Conservation (phyloP, 2,888 invertebrate genomes). For the Hedychridium roseum region DNA sequence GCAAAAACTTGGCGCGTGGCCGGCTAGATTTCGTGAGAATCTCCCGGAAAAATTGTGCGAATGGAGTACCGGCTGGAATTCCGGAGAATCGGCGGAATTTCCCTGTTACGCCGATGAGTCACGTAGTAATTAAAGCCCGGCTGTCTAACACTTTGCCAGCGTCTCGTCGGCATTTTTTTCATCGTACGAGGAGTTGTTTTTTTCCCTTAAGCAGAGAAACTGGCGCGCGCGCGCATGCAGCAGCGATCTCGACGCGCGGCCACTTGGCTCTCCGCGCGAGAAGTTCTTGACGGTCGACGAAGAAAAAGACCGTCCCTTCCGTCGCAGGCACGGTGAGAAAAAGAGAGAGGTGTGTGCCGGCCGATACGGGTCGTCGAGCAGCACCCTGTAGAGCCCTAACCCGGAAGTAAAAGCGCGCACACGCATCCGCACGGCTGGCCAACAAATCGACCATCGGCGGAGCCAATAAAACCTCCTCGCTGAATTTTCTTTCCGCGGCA, state of each 20-base stretch:
- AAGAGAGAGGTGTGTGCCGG: slow-evolving; percentile 38
- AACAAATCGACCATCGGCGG: slow-evolving; percentile 61
- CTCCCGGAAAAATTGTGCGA: no score
- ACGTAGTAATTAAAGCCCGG: no score
- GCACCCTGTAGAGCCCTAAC: slow-evolving; percentile 47
- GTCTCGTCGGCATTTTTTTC: no score
- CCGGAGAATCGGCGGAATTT: no score
- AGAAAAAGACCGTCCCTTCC: slow-evolving; percentile 40
- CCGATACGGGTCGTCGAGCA: slow-evolving; percentile 47
- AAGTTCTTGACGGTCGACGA: slow-evolving; percentile 42
- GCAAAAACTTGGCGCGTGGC: no score
- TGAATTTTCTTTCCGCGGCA: slow-evolving; percentile 40
- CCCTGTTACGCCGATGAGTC: no score
- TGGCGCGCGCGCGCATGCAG: no score
- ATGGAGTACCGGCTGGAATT: no score
- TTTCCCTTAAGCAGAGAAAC: no score
- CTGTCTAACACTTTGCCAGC: no score
- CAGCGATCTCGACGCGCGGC: slow-evolving; percentile 19
- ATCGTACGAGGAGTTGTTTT: no score
- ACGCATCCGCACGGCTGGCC: slow-evolving; percentile 61
- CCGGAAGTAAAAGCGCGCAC: slow-evolving; percentile 60
- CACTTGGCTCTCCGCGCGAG: no score
- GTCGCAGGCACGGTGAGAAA: slow-evolving; percentile 33
- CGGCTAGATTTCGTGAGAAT: slow-evolving; percentile 22
- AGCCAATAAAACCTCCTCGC: slow-evolving; percentile 54